Conservation (phyloP, 2,113 vertebrate genomes). For the Menidia beryllina region DNA sequence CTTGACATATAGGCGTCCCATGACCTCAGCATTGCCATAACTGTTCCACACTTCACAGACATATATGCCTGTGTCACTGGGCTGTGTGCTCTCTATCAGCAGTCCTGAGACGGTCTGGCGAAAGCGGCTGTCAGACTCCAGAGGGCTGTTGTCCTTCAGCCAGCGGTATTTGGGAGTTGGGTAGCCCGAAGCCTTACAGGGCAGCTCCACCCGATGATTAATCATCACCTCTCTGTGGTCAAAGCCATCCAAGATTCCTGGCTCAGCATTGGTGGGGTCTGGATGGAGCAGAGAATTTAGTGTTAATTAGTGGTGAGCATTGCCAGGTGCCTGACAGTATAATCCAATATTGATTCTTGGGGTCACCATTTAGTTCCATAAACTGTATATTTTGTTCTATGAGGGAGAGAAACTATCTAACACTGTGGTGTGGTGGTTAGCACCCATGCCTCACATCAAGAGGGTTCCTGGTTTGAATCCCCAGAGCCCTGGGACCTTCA, state of each 20-base stretch:
- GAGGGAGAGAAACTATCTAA: constrained; percentile 10
- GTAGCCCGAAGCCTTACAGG: constrained; percentile 97
- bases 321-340: constrained; percentile 43
- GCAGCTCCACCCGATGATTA: constrained; percentile 93
- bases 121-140: constrained; percentile 95
- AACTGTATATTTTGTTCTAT: constrained; percentile 43
- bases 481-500: too few species aligned
- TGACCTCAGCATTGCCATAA: constrained; percentile 94
- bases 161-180: constrained; percentile 96
- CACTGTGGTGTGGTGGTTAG: too few species aligned
- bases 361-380: constrained; percentile 48
- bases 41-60: constrained; percentile 99
- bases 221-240: constrained; percentile 95
- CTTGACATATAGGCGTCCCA: constrained; percentile 92
- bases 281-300: constrained; percentile 44
- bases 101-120: constrained; percentile 91
- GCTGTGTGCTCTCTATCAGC: constrained; percentile 90
- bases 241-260: constrained; percentile 96
- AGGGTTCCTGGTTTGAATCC: too few species aligned
- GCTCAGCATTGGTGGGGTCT: constrained; percentile 97
- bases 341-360: constrained; percentile 58
- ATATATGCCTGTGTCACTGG: constrained; percentile 92
- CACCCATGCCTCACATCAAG: too few species aligned
- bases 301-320: constrained; percentile 59
- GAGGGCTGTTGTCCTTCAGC: constrained; percentile 96